Conservation (phyloP, 1,140 invertebrate species). For the Piezodorus guildinii region DNA sequence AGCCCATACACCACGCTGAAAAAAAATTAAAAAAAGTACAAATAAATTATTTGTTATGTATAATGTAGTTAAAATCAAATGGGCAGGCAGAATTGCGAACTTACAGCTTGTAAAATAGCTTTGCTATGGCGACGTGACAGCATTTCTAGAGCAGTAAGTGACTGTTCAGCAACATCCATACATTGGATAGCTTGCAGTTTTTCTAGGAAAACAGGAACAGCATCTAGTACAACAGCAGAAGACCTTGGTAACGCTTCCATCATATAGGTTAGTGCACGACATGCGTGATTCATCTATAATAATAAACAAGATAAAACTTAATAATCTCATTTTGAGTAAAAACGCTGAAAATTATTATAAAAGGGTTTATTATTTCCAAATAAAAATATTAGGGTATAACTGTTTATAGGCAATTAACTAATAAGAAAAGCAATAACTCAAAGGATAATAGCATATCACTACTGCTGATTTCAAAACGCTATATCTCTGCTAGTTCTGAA, state of each 20-base stretch:
- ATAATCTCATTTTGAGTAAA: too few relatives aligned
- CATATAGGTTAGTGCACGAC: conserved; percentile 96
- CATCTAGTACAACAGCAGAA: conserved; percentile 90
- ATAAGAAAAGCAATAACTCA: too few relatives aligned
- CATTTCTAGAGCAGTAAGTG: conserved; percentile 91
- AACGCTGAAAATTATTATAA: too few relatives aligned
- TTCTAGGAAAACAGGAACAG: conserved; percentile 88
- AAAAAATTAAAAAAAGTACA: conserved; percentile 33
- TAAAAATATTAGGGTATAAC: too few relatives aligned
- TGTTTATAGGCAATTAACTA: too few relatives aligned
- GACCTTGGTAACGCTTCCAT: conserved; percentile 95
- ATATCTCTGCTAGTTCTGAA: too few relatives aligned
- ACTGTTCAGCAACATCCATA: conserved; percentile 98
- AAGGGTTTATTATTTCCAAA: too few relatives aligned
- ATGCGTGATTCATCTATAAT: conserved; percentile 91
- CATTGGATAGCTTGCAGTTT: conserved; percentile 96
- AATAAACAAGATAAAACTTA: conserved; percentile 22
- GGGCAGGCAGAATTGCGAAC: conserved; percentile 27
- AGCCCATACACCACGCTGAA: conserved; percentile 79
- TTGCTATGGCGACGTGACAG: conserved; percentile 92
- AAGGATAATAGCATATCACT: too few relatives aligned
- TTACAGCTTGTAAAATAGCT: conserved; percentile 85
- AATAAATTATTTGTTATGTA: conserved; percentile 1
- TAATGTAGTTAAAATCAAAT: neutral
- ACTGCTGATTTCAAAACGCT: too few relatives aligned